Conservation (phyloP, 2,888 invertebrate species). For the Microctonus aethiopoides region DNA sequence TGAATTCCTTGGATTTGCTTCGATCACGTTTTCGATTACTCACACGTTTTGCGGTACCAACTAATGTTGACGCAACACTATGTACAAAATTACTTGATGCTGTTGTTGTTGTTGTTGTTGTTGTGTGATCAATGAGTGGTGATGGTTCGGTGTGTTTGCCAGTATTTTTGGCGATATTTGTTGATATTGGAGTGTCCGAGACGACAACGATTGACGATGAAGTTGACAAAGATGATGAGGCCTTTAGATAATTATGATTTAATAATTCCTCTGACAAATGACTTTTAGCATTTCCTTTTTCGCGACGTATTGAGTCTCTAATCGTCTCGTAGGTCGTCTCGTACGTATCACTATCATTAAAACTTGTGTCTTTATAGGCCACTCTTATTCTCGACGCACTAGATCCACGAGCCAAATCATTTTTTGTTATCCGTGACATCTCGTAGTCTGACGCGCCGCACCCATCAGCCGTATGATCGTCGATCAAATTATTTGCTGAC, state of each 20-base stretch:
- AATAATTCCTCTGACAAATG: constrained; percentile 45
- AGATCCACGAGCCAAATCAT: constrained; percentile 14
- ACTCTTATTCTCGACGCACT: background rate
- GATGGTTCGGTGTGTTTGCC: background rate
- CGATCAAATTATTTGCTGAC: constrained; percentile 65
- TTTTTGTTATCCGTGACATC: constrained; percentile 36
- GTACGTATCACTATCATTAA: constrained; percentile 32
- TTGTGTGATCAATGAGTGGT: constrained; percentile 16
- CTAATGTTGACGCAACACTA: constrained; percentile 56
- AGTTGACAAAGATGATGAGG: constrained; percentile 21
- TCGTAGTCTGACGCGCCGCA: constrained; percentile 38
- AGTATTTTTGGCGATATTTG: background rate
- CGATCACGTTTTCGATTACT: constrained; percentile 61
- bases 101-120: background rate
- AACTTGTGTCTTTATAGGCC: constrained; percentile 23
- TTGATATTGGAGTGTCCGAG: background rate
- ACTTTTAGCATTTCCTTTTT: constrained; percentile 26
- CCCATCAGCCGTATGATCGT: constrained; percentile 46
- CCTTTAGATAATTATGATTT: constrained; percentile 42
- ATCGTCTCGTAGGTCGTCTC: constrained; percentile 28
- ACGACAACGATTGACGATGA: background rate
- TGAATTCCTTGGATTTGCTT: constrained; percentile 63
- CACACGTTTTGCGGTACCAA: constrained; percentile 58
- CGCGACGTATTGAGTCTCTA: constrained; percentile 25
- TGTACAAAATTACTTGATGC: constrained; percentile 51